Conservation (phyloP, 2,888 invertebrate genomes). For the Pachliopta kotzebuea region DNA sequence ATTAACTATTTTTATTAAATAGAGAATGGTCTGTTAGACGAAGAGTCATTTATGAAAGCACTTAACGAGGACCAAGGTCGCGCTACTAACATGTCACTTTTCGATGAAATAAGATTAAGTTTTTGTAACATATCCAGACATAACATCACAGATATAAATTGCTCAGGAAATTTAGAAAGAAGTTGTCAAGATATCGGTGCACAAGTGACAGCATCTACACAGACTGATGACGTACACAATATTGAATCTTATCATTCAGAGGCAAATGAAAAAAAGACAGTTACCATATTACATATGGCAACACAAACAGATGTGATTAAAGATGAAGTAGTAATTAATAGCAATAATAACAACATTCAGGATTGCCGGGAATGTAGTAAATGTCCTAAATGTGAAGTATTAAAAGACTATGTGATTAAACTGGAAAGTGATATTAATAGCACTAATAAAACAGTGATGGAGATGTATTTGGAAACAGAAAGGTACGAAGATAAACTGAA, state of each 20-base stretch:
- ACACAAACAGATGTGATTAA: conserved; percentile 41
- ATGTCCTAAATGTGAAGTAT: conserved; percentile 53
- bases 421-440: conserved; percentile 49
- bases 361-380: conserved; percentile 40
- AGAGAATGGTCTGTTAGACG: conserved; percentile 65
- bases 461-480: conserved; percentile 50
- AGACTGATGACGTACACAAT: conserved; percentile 40
- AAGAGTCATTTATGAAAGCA: conserved; percentile 62
- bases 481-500: conserved; percentile 56
- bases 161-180: conserved; percentile 38
- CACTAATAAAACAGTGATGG: conserved; percentile 41
- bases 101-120: conserved; percentile 69
- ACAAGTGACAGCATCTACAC: conserved; percentile 41
- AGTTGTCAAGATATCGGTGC: conserved; percentile 38
- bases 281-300: conserved; percentile 10
- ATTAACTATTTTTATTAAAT: conserved; percentile 35
- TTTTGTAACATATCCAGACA: conserved; percentile 54
- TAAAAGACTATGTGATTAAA: conserved; percentile 42
- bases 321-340: conserved; percentile 26
- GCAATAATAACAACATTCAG: conserved; percentile 46
- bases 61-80: conserved; percentile 64
- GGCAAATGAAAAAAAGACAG: not conserved
- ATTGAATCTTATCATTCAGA: conserved; percentile 20
- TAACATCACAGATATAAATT: conserved; percentile 41
- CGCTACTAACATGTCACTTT: conserved; percentile 63